These are phyloP conservation scores for Ageneiosus marmoratus DNA, from an alignment of 2,113 vertebrate species.

Conservation along the genomic window DNA sequence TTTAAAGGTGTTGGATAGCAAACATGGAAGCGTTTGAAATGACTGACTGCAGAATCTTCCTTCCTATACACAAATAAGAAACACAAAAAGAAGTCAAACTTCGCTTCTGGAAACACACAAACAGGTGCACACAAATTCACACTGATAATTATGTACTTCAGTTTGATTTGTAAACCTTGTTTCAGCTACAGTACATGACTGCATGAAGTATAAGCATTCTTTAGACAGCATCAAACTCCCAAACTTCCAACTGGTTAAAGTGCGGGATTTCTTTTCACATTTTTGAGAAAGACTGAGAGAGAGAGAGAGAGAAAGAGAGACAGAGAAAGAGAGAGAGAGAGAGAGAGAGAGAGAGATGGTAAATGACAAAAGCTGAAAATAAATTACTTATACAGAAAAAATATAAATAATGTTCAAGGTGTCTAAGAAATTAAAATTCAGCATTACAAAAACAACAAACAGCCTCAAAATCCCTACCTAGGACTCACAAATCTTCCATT, in stretches of 20 bases:
- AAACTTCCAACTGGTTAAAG: not conserved
- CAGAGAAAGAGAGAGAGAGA: not conserved
- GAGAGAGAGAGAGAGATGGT: not conserved
- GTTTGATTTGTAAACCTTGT: not conserved
- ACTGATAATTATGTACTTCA: not conserved
- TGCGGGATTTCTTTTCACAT: not conserved
- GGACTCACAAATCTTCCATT: slow-evolving; percentile 18
- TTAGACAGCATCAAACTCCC: not conserved
- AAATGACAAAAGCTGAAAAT: not conserved
- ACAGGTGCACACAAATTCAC: not conserved
- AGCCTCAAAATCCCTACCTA: not conserved
- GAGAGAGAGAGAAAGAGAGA: not conserved
- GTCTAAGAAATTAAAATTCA: slow-evolving; percentile 17
- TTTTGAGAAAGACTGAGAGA: not conserved
- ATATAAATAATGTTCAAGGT: not conserved
- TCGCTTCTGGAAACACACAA: not conserved
- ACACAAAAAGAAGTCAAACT: not conserved
- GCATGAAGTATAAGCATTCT: not conserved
- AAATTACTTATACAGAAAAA: not conserved
- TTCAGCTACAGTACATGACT: not conserved
- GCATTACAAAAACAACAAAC: slow-evolving; percentile 18
- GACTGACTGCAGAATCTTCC: not conserved
- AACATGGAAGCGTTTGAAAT: not conserved
- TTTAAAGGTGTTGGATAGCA: not conserved
- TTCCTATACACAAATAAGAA: not conserved